These are phyloP conservation scores for Peromyscus leucopus DNA, from an alignment of 2,113 vertebrate species.

Conservation along the genomic window DNA sequence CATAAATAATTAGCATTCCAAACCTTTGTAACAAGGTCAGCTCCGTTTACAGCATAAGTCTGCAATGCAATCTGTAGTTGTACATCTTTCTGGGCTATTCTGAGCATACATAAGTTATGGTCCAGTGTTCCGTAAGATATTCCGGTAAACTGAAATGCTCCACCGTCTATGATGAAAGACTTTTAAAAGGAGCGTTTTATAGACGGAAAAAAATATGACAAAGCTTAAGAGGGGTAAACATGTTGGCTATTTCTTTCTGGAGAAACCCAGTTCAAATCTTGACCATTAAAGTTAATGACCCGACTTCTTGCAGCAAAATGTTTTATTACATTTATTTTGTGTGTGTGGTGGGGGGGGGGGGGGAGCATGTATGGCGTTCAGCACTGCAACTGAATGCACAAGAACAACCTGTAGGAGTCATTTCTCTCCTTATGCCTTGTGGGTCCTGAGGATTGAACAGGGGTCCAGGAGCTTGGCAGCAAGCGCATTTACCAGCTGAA, in stretches of 20 bases:
- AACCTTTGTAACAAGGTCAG: background rate
- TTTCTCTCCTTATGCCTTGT: background rate
- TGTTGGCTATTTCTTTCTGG: background rate
- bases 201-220: constrained; percentile 1
- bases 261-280: constrained; percentile 31
- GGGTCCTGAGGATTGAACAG: background rate
- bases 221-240: background rate
- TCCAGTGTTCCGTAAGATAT: background rate
- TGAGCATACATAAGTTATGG: background rate
- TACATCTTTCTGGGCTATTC: background rate
- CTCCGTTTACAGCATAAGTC: background rate
- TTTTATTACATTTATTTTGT: background rate
- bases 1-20: constrained; percentile 53
- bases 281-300: background rate
- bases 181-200: background rate
- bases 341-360: background rate
- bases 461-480: background rate
- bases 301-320: background rate
- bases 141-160: constrained; percentile 25
- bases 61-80: background rate
- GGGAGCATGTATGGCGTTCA: background rate
- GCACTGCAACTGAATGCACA: background rate
- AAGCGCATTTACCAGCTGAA: background rate
- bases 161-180: constrained; percentile 25
- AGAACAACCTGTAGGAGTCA: background rate